Conservation (phyloP, 2,113 vertebrate genomes). For the Naja naja region DNA sequence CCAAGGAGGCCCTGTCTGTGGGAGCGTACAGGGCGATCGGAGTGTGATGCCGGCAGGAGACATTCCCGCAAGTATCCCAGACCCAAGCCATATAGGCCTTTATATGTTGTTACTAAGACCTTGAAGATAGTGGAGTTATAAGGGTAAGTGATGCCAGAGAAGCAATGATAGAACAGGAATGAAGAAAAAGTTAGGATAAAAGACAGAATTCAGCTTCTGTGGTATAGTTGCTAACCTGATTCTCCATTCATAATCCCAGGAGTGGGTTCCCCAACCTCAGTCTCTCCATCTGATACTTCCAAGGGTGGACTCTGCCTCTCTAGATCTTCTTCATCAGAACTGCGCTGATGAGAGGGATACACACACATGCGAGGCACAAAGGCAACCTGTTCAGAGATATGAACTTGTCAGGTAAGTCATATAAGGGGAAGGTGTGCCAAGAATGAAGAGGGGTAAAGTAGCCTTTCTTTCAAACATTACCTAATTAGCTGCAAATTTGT, state of each 20-base stretch:
- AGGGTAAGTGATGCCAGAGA: neutral
- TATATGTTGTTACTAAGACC: too few relatives aligned
- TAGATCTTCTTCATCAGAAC: constrained; percentile 92
- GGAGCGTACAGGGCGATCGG: too few relatives aligned
- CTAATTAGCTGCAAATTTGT: neutral
- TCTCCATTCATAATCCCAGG: constrained; percentile 81
- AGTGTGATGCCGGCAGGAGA: too few relatives aligned
- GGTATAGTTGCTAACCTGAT: constrained; percentile 72
- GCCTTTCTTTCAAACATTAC: neutral
- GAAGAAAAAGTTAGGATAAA: neutral
- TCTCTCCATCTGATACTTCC: constrained; percentile 95
- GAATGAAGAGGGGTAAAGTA: neutral
- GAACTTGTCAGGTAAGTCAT: neutral
- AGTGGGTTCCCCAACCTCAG: constrained; percentile 78
- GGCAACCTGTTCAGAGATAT: constrained; percentile 62
- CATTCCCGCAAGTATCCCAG: too few relatives aligned
- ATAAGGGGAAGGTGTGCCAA: neutral
- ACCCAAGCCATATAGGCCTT: too few relatives aligned
- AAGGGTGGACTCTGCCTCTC: constrained; percentile 85
- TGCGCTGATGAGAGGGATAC: constrained; percentile 79
- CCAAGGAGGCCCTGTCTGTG: too few relatives aligned
- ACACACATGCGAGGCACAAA: constrained; percentile 76
- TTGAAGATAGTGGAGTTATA: neutral
- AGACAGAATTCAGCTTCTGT: neutral
- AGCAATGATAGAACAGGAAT: neutral